phyloP scores from a whole-genome alignment of 2,888 invertebrate genomes.

The Protodeltote pygarga region DNA sequence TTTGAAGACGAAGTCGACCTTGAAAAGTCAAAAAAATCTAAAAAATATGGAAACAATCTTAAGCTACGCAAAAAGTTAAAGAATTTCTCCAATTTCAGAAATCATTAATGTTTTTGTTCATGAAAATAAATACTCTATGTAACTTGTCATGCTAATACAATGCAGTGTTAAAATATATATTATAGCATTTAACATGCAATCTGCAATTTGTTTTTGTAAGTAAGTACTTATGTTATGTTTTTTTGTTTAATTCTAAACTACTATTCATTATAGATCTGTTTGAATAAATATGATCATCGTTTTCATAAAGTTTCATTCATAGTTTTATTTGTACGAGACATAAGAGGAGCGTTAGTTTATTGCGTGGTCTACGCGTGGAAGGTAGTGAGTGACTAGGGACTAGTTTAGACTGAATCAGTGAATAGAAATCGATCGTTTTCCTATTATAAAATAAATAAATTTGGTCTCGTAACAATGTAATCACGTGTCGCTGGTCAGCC shows the following conservation, averaged over 20 bases:
- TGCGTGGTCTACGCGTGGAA: neutral
- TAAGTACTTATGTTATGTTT: conserved; percentile 37
- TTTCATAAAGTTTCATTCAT: conserved; percentile 34
- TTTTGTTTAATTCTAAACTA: conserved; percentile 14
- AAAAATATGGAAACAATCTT: conserved; percentile 33
- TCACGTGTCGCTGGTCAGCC: conserved; percentile 31
- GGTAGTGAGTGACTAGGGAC: neutral
- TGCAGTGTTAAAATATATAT: conserved; percentile 31
- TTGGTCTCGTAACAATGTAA: conserved; percentile 5
- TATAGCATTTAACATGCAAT: conserved; percentile 23
- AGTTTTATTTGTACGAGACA: conserved; percentile 10
- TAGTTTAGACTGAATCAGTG: conserved; percentile 5
- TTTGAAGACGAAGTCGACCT: conserved; percentile 32
- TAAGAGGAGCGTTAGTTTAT: neutral
- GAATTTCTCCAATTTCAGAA: conserved; percentile 49
- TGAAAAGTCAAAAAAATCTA: conserved; percentile 18
- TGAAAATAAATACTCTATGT: conserved; percentile 21
- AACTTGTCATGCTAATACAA: conserved; percentile 34
- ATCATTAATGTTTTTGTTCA: conserved; percentile 15
- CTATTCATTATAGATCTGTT: conserved; percentile 43
- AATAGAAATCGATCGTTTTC: conserved; percentile 10
- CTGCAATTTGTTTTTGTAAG: conserved; percentile 37
- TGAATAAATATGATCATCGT: conserved; percentile 43
- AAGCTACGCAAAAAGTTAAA: conserved; percentile 54
- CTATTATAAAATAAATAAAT: conserved; percentile 7